Evolutionary conservation across 2,113 vertebrate species (phyloP), one percentile per base, ranked within the genome.

Genomic region (Casuarius casuarius): DNA sequence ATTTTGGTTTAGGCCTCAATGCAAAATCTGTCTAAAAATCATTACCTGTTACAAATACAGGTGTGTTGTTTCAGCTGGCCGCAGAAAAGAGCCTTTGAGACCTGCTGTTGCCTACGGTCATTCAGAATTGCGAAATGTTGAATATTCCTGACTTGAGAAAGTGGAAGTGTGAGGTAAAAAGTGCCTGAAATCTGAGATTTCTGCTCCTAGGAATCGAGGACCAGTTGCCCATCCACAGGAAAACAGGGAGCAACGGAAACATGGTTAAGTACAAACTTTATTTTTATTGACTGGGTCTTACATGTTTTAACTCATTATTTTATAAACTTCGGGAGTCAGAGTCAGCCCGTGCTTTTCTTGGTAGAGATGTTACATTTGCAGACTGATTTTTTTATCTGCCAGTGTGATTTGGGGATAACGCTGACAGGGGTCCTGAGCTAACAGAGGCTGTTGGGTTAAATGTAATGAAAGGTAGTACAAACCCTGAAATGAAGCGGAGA

Each of bases 351-450:
- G 28, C 31, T 61, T 44, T 29, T 75, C 54, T 21, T 14, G 11
- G 3, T 1, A 3, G 12, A 13, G 17, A 3, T 1, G n/a, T 5
- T 13, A 44, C 8, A 0, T 0, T 38, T n/a, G 19, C n/a, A 70
- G 68, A 17, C 5, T 1, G 21, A 14, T 26, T 11, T 7, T n/a
- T 78, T 51, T 44, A 29, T 7, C 4, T 6, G 33, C 17, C 6
- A 38, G 26, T 4, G 35, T 40, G 33, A 44, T 46, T 7, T 12
- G 54, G 7, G 33, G 38, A 20, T 9, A 38, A 29, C 19, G 44
- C 44, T 48, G 49, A 8, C 4, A 0, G 3, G 31, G 28, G 13
- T 6, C 8, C 17, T 1, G 0, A 38, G 25, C 18, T n/a, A 48
- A 7, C 35, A 1, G n/a, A 10, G 42, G 7, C 2, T 74, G 5